A percentile compares a stretch with the other conserved stretches of the same genome.
Conservation (phyloP, 2,888 invertebrate genomes). For the Synanthedon formicaeformis region DNA sequence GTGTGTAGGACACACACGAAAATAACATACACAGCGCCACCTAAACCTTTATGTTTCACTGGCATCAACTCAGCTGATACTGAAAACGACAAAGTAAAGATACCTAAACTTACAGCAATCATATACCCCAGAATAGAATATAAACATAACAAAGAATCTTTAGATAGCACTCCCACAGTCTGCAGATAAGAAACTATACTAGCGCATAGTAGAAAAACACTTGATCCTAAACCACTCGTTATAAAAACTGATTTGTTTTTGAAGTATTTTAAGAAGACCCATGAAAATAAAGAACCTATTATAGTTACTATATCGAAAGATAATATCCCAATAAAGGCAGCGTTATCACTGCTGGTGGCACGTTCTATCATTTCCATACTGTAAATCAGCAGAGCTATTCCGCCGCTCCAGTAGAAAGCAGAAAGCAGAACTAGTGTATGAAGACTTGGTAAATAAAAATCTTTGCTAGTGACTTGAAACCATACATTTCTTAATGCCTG, state of each 20-base stretch:
- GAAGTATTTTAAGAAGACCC: constrained; percentile 8
- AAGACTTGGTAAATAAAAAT: constrained; percentile 13
- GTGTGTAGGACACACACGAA: constrained; percentile 7
- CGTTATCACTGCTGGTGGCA: constrained; percentile 8
- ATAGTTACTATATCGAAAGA: background rate
- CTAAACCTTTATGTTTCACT: constrained; percentile 10
- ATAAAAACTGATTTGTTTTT: constrained; percentile 10
- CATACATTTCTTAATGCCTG: background rate
- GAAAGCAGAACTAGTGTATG: constrained; percentile 10
- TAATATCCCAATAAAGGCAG: constrained; percentile 7
- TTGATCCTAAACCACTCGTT: background rate
- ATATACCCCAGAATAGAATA: constrained; percentile 9
- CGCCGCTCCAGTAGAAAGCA: constrained; percentile 13
- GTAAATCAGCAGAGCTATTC: constrained; percentile 10
- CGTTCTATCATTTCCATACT: constrained; percentile 9
- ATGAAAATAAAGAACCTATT: constrained; percentile 2
- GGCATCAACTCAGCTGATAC: constrained; percentile 13
- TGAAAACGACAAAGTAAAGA: constrained; percentile 6
- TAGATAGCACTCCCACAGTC: constrained; percentile 3
- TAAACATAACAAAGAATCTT: constrained; percentile 8
- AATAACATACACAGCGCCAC: constrained; percentile 10
- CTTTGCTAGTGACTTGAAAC: constrained; percentile 7
- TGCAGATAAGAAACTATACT: background rate
- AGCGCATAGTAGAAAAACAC: background rate
- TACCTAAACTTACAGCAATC: constrained; percentile 8